Percentiles rank a stretch among this genome's conserved stretches.
phyloP scores from a whole-genome alignment of 2,113 vertebrate genomes.

The Balaeniceps rex region DNA sequence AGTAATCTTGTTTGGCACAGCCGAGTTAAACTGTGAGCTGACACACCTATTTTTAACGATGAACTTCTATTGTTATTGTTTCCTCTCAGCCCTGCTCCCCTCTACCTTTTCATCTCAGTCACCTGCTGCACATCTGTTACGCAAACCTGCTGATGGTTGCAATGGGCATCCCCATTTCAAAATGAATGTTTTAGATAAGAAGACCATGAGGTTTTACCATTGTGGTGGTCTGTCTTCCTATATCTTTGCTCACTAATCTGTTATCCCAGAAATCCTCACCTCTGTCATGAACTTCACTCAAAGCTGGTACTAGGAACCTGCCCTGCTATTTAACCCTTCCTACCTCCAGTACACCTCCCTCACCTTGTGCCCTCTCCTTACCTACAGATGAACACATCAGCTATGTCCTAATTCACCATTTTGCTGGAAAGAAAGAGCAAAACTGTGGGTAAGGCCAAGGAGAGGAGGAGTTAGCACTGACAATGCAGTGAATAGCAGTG shows the following conservation, averaged over 20 bases:
- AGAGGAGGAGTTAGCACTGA: background rate
- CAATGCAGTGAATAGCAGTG: background rate
- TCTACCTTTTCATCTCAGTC: background rate
- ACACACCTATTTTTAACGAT: background rate
- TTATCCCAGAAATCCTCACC: background rate
- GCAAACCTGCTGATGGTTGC: background rate
- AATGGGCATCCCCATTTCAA: background rate
- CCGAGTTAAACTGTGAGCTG: background rate
- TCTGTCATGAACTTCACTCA: background rate
- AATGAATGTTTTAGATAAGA: background rate
- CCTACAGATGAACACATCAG: background rate
- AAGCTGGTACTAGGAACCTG: background rate
- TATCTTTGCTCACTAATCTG: background rate
- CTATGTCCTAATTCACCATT: background rate
- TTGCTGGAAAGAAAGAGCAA: background rate
- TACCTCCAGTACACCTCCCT: background rate
- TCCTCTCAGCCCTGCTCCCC: background rate
- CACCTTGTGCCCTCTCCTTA: background rate
- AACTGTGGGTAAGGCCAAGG: background rate
- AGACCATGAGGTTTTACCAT: background rate
- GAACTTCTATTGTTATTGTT: background rate
- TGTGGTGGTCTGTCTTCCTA: background rate
- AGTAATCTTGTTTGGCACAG: background rate
- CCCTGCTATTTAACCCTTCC: background rate
- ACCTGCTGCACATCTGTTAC: background rate